These are phyloP conservation scores for Barnardius zonarius DNA, from an alignment of 2,113 vertebrate genomes.

Conservation along the genomic window DNA sequence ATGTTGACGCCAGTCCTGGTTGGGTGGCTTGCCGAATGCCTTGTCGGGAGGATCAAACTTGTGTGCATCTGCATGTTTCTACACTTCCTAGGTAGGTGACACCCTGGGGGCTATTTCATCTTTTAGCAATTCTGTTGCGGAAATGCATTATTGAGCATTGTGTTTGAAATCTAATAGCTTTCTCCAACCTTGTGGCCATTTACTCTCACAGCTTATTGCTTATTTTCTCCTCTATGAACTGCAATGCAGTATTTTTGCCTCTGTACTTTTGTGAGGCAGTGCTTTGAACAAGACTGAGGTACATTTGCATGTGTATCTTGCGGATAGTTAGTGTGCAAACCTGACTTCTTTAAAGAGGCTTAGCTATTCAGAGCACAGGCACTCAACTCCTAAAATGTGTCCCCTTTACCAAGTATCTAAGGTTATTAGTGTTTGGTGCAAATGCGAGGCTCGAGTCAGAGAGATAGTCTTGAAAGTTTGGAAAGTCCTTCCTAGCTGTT, in stretches of 20 bases:
- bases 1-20: slow-evolving; percentile 77
- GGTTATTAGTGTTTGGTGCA: neutral
- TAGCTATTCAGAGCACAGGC: fast-evolving
- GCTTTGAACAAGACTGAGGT: neutral
- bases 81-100: slow-evolving; percentile 88
- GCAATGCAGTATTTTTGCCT: neutral
- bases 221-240: neutral
- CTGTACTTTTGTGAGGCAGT: neutral
- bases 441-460: neutral
- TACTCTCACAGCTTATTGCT: neutral
- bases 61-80: slow-evolving; percentile 83
- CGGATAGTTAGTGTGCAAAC: neutral
- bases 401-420: neutral
- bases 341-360: neutral
- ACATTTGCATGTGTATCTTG: fast-evolving
- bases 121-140: neutral
- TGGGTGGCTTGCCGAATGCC: slow-evolving; percentile 83
- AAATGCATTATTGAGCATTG: fast-evolving
- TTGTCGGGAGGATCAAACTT: slow-evolving; percentile 79
- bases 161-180: neutral
- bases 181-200: too few species aligned
- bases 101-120: neutral
- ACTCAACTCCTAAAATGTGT: neutral
- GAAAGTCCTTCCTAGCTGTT: neutral
- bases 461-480: neutral